These are phyloP conservation scores for Mnemiopsis leidyi DNA, from an alignment of 37 sponge, comb jelly and placozoan species.

Conservation along the genomic window DNA sequence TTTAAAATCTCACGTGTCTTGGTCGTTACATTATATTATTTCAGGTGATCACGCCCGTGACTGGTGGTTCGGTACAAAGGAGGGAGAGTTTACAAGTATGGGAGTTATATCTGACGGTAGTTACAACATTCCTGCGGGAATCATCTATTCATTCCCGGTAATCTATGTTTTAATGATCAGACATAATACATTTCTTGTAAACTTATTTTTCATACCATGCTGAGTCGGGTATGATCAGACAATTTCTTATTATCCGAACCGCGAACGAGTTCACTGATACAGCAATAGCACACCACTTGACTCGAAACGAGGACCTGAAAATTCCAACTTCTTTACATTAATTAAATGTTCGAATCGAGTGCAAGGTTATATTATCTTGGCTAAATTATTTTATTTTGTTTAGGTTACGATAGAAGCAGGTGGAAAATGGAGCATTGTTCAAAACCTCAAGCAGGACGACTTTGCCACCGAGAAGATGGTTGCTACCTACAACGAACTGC, in stretches of 20 bases:
- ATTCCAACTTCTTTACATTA: too few relatives aligned
- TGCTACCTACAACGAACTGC: constrained; percentile 79
- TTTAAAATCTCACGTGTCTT: too few relatives aligned
- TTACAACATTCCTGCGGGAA: constrained; percentile 81
- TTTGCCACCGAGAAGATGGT: constrained; percentile 93
- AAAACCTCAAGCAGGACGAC: constrained; percentile 77
- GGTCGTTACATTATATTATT: too few relatives aligned
- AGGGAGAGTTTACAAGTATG: constrained; percentile 95
- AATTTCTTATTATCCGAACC: too few relatives aligned
- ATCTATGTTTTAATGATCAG: too few relatives aligned
- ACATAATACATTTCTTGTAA: too few relatives aligned
- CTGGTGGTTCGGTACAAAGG: constrained; percentile 90
- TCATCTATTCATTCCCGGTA: constrained; percentile 94
- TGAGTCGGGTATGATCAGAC: too few relatives aligned
- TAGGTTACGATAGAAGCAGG: constrained; percentile 68
- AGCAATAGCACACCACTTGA: too few relatives aligned
- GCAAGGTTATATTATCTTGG: neutral
- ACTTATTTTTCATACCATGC: too few relatives aligned
- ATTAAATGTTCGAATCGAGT: too few relatives aligned
- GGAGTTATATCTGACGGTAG: constrained; percentile 85
- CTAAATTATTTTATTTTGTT: neutral
- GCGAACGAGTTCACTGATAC: too few relatives aligned
- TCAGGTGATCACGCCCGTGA: constrained; percentile 86
- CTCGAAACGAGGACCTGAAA: too few relatives aligned
- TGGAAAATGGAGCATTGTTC: constrained; percentile 75